These are phyloP conservation scores for Ardeotis arabs DNA, from an alignment of 2,113 vertebrate species.

Conservation along the genomic window DNA sequence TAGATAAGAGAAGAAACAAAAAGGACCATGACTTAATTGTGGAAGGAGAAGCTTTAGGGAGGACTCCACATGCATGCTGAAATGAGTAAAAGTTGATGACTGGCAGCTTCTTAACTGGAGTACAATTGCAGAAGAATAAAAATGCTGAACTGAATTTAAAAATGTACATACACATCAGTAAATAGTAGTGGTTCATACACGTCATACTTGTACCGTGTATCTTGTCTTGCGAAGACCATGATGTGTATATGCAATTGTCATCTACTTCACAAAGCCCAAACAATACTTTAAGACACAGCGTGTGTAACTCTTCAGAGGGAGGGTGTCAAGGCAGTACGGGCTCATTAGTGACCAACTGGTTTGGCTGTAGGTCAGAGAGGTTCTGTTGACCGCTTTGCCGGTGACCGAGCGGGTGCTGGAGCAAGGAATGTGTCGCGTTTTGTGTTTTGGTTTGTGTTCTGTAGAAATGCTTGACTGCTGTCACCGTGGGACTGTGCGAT, in stretches of 20 bases:
- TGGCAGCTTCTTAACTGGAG: not conserved
- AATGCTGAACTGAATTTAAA: not conserved
- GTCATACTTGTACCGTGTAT: not conserved
- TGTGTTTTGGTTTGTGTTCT: not conserved
- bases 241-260: not conserved
- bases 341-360: not conserved
- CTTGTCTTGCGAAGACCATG: not conserved
- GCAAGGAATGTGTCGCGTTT: not conserved
- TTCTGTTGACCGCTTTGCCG: not conserved
- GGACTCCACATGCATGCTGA: not conserved
- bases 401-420: not conserved
- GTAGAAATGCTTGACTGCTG: not conserved
- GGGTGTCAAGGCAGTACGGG: accelerated
- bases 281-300: not conserved
- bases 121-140: not conserved
- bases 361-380: not conserved
- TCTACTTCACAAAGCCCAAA: not conserved
- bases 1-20: not conserved
- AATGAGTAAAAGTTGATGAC: not conserved
- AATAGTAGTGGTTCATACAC: not conserved
- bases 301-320: not conserved
- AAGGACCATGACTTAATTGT: not conserved
- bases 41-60: not conserved
- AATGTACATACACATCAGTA: not conserved
- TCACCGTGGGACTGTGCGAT: not conserved